Percentiles rank a stretch among this genome's conserved stretches.
These are phyloP conservation scores for Dendrolimus pini DNA, from an alignment of 2,888 invertebrate genomes.

Conservation along the genomic window DNA sequence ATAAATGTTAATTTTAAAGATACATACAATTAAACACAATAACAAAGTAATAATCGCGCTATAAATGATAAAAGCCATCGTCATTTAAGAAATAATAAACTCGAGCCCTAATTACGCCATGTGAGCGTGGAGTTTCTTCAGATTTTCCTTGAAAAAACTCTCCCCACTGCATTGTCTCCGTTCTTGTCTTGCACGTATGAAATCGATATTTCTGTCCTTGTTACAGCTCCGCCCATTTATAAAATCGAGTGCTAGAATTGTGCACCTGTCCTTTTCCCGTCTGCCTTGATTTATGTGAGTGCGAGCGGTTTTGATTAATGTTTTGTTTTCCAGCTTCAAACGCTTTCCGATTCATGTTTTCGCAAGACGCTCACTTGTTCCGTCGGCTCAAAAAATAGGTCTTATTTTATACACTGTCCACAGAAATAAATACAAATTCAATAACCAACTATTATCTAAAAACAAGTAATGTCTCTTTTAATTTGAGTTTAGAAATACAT, in stretches of 20 bases:
- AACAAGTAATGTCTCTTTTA: too few species aligned
- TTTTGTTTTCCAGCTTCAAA: constrained; percentile 66
- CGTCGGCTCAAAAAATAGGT: too few species aligned
- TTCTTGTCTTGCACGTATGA: neutral
- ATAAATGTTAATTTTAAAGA: neutral
- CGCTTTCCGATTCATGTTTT: constrained; percentile 17
- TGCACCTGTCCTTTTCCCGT: constrained; percentile 72
- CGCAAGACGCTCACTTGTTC: constrained; percentile 7
- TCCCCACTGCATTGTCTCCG: neutral
- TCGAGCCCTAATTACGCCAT: neutral
- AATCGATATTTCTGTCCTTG: constrained; percentile 39
- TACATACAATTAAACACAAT: neutral
- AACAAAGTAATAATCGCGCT: neutral
- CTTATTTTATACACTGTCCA: too few species aligned
- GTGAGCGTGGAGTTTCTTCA: constrained; percentile 1
- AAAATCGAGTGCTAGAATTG: constrained; percentile 68
- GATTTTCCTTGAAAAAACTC: neutral
- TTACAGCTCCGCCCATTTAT: constrained; percentile 73
- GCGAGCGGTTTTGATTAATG: constrained; percentile 74
- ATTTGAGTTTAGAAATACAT: too few species aligned
- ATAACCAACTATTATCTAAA: too few species aligned
- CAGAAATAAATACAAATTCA: too few species aligned
- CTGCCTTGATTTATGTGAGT: constrained; percentile 73
- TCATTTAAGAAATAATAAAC: neutral
- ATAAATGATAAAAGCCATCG: neutral